Base-by-base conservation (phyloP, 2,888 invertebrate genomes). In the Cryptocheilus praepositus region DNA sequence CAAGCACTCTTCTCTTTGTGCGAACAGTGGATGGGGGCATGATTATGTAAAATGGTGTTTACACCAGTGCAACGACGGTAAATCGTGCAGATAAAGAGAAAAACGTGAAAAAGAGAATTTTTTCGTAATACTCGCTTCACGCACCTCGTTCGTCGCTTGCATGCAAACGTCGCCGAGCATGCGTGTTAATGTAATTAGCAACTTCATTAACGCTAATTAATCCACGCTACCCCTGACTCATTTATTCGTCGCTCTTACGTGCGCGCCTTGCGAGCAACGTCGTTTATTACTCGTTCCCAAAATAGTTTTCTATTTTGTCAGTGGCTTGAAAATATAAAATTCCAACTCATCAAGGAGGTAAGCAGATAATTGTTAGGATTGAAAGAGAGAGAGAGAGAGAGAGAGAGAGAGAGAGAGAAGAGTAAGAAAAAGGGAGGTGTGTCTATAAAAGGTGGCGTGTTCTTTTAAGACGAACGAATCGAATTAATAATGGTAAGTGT, bases 121-220 rank as follows among this genome's bases (percentile, higher is more conserved):
- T 28, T 7, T 36, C 1, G 19, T 19, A 19, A 5, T 18, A 36
- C 18, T 16, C 18, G 55, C 13, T 28, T 55, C 55, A 36, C 36
- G 19, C 55, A 28, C 36, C 28, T 15, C 36, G 55, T 16, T 19
- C 13, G 8, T 11, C 15, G 43, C 21, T 11, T 13, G 51, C 54
- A 57, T 61, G 61, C 65, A 52, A 61, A 5, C 54, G 15, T 22
- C n/a, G 45, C 25, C 58, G 58, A 4, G 46, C 21, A 62, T 36
- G 60, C 54, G 69, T 74, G 58, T 61, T 67, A 58, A 53, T 36
- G 45, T 45, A 60, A 59, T 67, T 66, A 70, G 59, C 46, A 46
- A 67, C 49, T 65, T 64, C 64, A 61, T 71, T 59, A 67, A 45
- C 57, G 36, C 60, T 70, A 67, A 73, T 74, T 70, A 70, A 71